Evolutionary conservation across 2,797 vertebrate species (phyloP), one percentile per base, ranked within the genome.

Genomic region (Meda fulgida): DNA sequence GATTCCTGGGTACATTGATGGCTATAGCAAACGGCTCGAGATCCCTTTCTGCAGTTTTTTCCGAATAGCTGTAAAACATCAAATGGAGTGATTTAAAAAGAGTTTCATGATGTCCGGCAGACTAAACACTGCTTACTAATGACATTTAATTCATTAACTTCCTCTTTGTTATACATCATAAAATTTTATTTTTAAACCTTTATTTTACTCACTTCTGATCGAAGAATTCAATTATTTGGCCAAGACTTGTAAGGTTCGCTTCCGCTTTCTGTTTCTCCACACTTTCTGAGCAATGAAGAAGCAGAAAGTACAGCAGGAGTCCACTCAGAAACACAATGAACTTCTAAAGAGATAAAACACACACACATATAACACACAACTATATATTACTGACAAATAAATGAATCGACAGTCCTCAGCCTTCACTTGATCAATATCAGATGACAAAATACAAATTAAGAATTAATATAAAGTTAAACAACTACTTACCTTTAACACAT

Each of bases 241-340:
- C 10, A 14, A 73, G 71, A 21, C 26, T 1, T 51, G 1, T 21
- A 11, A 23, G 29, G 72, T 53, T 21, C 9, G 0, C 21, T 1
- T 19, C 0, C 9, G 0, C 21, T 1, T 19, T 0, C 0, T 6
- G 3, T 13, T 0, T 18, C 3, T 23, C 5, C 5, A 7, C 18
- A 75, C 29, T 53, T 53, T 75, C 46, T 34, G 46, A 13, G 0
- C 26, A 13, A 0, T 21, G 5, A 23, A 34, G 46, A 75, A 34
- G 18, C 46, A 53, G 29, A 53, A 53, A 75, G 18, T 23, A 10
- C 46, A 75, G 71, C 29, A 75, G 71, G 18, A 75, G 10, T 53
- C 71, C 71, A 75, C 11, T 75, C 72, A 75, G 18, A 75, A 53
- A 34, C 72, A 75, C 46, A 21, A 34, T 4, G 29, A 3, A 21